Percentiles rank a stretch among this genome's conserved stretches.
phyloP scores from a whole-genome alignment of 2,113 vertebrate species.

The Callaeas wilsoni region DNA sequence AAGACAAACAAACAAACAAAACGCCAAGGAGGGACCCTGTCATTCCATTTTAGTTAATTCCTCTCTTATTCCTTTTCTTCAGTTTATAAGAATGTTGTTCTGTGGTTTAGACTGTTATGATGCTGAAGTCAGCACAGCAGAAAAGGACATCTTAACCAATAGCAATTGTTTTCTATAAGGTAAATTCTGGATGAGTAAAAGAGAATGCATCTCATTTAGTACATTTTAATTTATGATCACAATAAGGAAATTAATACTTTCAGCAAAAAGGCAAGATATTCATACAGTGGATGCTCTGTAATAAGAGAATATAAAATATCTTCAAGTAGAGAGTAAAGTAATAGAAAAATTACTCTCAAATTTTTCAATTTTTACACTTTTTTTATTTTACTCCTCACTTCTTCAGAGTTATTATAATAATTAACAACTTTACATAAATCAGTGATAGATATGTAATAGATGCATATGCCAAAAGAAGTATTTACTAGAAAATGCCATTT shows the following conservation, averaged over 20 bases:
- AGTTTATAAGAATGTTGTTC: neutral
- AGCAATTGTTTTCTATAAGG: neutral
- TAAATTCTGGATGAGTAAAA: constrained; percentile 1
- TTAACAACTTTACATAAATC: neutral
- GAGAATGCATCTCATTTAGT: neutral
- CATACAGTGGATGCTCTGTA: neutral
- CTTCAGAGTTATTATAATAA: neutral
- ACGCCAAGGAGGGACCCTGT: neutral
- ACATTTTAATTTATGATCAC: neutral
- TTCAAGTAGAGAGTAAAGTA: neutral
- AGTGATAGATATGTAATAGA: neutral
- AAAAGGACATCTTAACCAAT: neutral
- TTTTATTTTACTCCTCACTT: neutral
- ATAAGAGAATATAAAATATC: neutral
- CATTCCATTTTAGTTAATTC: neutral
- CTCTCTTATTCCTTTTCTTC: neutral
- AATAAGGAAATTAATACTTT: neutral
- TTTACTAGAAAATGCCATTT: neutral
- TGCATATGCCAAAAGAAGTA: neutral
- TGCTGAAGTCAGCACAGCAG: neutral
- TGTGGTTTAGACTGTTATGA: neutral
- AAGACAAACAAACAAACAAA: neutral
- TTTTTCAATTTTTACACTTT: neutral
- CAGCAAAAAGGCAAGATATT: neutral
- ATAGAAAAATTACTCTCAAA: neutral